Base-by-base conservation (phyloP, 2,113 vertebrate genomes). In the Callipepla squamata region DNA sequence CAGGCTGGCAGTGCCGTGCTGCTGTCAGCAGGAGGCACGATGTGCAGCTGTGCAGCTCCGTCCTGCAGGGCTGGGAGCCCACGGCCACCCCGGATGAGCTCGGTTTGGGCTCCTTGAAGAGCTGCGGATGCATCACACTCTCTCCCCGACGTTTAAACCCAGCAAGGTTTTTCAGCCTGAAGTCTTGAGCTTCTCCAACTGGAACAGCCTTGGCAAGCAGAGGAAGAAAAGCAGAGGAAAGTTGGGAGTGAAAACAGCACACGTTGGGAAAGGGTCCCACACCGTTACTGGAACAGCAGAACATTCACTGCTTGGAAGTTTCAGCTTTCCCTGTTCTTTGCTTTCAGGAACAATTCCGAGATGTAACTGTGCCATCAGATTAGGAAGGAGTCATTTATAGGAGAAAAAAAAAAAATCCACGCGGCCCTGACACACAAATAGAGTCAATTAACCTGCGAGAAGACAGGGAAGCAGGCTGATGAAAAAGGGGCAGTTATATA, bases 381-480 rank as follows among this genome's bases (percentile, higher is more conserved):
- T 3, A 92, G 34, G 70, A 73, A 79, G 65, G 38, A 87, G 50
- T 55, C n/a, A 85, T 92, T 96, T 93, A 85, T 78, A 95, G 85
- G 82, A 89, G 53, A 69, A 74, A 50, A 69, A 58, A 69, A 74
- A 50, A 69, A 74, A 50, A 47, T 3, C 6, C 23, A 69, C 59
- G 83, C 61, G 92, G 79, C 94, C 90, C 81, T 79, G 96, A 85
- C 85, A 85, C 79, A 93, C 32, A 90, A 94, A 94, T 9, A 23
- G 88, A 92, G 85, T 32, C 94, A 96, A 95, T 95, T 95, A 96
- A 90, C 88, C 88, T 84, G 86, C 79, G 38, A 75, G 67, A 66
- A 92, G 70, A 42, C 77, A 70, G 75, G 63, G 69, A 45, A 94
- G 69, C 44, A 42, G 68, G 51, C 47, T 80, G 81, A 92, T 32